Conservation (phyloP, 2,888 invertebrate genomes). For the Oligia latruncula region DNA sequence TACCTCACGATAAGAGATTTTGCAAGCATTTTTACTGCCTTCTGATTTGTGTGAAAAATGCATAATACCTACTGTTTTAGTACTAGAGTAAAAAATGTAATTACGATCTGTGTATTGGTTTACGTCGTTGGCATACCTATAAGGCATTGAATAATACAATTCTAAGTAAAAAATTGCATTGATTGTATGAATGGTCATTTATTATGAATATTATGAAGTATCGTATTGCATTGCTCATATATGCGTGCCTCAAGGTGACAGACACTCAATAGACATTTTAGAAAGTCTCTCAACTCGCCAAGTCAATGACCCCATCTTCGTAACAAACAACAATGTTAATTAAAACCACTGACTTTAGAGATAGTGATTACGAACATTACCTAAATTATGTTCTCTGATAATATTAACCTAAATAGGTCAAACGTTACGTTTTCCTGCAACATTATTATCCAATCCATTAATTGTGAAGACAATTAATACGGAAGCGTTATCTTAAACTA, state of each 20-base stretch:
- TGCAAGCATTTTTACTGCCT: slow-evolving; percentile 56
- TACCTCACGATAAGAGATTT: slow-evolving; percentile 65
- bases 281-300: slow-evolving; percentile 85
- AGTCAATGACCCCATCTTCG: slow-evolving; percentile 81
- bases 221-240: slow-evolving; percentile 66
- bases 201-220: slow-evolving; percentile 46
- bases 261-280: slow-evolving; percentile 88
- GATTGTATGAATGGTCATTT: slow-evolving; percentile 23
- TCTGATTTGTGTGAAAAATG: slow-evolving; percentile 51
- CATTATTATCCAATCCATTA: slow-evolving; percentile 71
- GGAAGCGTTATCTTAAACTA: slow-evolving; percentile 63
- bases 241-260: slow-evolving; percentile 86
- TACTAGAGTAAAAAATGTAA: slow-evolving; percentile 6
- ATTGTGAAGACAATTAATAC: slow-evolving; percentile 72
- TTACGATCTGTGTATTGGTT: slow-evolving; percentile 15
- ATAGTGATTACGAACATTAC: slow-evolving; percentile 18
- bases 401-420: slow-evolving; percentile 56
- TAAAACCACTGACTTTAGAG: slow-evolving; percentile 20
- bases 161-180: slow-evolving; percentile 27
- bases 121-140: slow-evolving; percentile 1
- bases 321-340: slow-evolving; percentile 57
- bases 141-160: slow-evolving; percentile 29
- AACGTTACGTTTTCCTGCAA: slow-evolving; percentile 43
- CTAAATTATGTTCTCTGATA: slow-evolving; percentile 23
- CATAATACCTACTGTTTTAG: slow-evolving; percentile 21